A percentile compares a stretch with the other conserved stretches of the same genome.
Evolutionary conservation across 1,140 invertebrate genomes (phyloP).

Genomic region (Melitaea cinxia): DNA sequence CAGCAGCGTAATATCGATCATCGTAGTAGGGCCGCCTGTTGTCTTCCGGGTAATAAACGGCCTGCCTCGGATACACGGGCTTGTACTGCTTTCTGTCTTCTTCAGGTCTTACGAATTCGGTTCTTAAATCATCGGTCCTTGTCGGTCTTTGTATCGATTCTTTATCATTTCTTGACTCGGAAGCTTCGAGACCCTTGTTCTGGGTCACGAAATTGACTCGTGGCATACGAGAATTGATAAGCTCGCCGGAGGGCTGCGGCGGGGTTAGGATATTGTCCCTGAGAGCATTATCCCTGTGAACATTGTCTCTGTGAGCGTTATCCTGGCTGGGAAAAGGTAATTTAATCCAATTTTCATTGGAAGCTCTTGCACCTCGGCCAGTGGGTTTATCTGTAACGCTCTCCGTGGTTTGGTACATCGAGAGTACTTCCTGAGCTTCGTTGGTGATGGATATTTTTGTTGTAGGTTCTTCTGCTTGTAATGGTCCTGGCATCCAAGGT

Average conservation of each 20-base stretch:
- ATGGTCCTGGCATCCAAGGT: slow-evolving; percentile 72
- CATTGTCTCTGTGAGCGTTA: slow-evolving; percentile 49
- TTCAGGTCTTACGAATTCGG: slow-evolving; percentile 75
- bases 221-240: slow-evolving; percentile 77
- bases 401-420: slow-evolving; percentile 72
- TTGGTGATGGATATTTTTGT: slow-evolving; percentile 69
- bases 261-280: slow-evolving; percentile 67
- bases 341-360: slow-evolving; percentile 80
- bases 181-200: slow-evolving; percentile 75
- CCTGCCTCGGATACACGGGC: slow-evolving; percentile 75
- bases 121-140: slow-evolving; percentile 73
- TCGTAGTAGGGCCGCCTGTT: slow-evolving; percentile 68
- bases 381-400: slow-evolving; percentile 73
- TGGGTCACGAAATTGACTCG: slow-evolving; percentile 80
- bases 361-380: slow-evolving; percentile 73
- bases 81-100: slow-evolving; percentile 68
- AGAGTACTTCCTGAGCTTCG: slow-evolving; percentile 51
- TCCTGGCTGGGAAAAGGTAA: slow-evolving; percentile 66
- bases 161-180: slow-evolving; percentile 77
- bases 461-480: slow-evolving; percentile 61
- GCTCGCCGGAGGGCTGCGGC: slow-evolving; percentile 68
- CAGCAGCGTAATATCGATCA: slow-evolving; percentile 67
- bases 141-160: slow-evolving; percentile 70
- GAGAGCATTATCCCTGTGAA: slow-evolving; percentile 47
- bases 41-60: slow-evolving; percentile 77